These are phyloP conservation scores for Philonicus albiceps DNA, from an alignment of 2,888 invertebrate species.

Conservation along the genomic window DNA sequence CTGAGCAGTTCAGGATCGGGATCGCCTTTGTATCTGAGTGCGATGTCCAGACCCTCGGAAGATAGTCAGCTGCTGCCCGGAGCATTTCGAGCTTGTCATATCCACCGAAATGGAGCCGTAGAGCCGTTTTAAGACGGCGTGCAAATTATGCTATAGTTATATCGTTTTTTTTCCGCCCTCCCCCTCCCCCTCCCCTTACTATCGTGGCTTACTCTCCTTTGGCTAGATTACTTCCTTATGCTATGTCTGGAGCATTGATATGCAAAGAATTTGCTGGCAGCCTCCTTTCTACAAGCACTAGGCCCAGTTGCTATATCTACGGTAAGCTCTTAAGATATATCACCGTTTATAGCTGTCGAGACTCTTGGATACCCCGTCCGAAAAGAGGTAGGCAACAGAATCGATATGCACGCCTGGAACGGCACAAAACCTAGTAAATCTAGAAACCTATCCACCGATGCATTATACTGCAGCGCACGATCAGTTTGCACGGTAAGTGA, in stretches of 20 bases:
- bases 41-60: background rate
- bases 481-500: conserved; percentile 1
- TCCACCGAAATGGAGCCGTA: conserved; percentile 18
- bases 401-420: background rate
- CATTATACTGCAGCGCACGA: conserved; percentile 24
- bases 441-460: background rate
- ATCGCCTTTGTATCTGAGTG: conserved; percentile 19
- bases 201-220: conserved; percentile 32
- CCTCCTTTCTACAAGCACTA: background rate
- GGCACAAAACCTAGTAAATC: no score
- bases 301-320: conserved; percentile 21
- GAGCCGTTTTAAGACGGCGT: conserved; percentile 15
- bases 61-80: background rate
- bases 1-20: background rate
- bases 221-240: conserved; percentile 31
- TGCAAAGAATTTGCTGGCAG: conserved; percentile 34
- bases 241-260: conserved; percentile 29
- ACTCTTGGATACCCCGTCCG: background rate
- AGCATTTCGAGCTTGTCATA: conserved; percentile 34
- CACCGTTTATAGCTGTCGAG: conserved; percentile 19
- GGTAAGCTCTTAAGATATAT: conserved; percentile 14
- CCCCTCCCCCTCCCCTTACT: no score
- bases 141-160: conserved; percentile 33
- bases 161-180: background rate
- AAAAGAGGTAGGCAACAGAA: background rate